A percentile compares a stretch with the other conserved stretches of the same genome.
Conservation (phyloP, 2,888 invertebrate genomes). For the Venusia cambrica region DNA sequence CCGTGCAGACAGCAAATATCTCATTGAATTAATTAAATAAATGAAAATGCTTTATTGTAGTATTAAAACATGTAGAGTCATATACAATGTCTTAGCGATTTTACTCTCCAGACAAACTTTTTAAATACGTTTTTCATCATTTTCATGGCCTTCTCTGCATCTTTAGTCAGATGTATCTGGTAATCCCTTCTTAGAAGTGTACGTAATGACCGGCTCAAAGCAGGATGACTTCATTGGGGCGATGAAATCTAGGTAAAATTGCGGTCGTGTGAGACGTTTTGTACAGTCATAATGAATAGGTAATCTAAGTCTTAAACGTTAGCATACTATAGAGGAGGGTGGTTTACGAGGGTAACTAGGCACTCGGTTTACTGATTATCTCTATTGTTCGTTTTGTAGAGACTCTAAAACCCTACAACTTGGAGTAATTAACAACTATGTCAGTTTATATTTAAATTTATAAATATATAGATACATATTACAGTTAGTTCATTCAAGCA, state of each 20-base stretch:
- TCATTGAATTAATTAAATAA: no score
- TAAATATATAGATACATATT: no score
- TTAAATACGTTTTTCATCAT: not conserved
- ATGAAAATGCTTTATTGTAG: no score
- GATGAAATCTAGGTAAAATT: constrained; percentile 67
- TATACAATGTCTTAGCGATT: no score
- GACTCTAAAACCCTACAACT: constrained; percentile 1
- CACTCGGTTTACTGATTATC: constrained; percentile 43
- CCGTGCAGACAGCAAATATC: no score
- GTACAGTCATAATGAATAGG: constrained; percentile 73
- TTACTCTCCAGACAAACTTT: not conserved
- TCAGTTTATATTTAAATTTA: no score
- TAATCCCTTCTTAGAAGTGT: constrained; percentile 73
- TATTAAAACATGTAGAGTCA: no score
- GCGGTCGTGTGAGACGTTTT: constrained; percentile 71
- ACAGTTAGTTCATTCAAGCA: no score
- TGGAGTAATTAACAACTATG: no score
- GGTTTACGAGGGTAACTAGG: constrained; percentile 39
- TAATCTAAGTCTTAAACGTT: constrained; percentile 61
- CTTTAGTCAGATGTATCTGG: constrained; percentile 39
- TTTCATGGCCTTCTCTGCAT: constrained; percentile 12
- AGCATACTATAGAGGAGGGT: constrained; percentile 63
- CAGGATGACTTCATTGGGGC: constrained; percentile 43
- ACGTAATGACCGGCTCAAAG: constrained; percentile 72
- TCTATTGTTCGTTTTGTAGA: constrained; percentile 5